Evolutionary conservation across 2,888 invertebrate genomes (phyloP).

Genomic region (Microctonus aethiopoides): DNA sequence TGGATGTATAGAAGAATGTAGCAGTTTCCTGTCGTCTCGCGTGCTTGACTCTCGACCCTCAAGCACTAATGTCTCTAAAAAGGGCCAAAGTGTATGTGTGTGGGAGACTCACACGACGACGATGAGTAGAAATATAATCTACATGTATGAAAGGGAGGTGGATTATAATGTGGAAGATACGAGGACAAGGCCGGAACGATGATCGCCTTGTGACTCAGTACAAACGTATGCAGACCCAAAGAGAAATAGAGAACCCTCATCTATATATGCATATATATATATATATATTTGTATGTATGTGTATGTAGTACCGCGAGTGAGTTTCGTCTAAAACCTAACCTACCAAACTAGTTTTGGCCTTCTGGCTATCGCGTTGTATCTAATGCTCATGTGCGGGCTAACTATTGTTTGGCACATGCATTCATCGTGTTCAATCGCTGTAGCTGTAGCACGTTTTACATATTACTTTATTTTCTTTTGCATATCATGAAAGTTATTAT

Average conservation of each 20-base stretch:
- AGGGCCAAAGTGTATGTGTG: conserved; percentile 19
- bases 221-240: conserved; percentile 30
- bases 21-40: conserved; percentile 53
- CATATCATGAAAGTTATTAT: too few species aligned
- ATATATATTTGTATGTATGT: too few species aligned
- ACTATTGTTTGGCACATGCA: conserved; percentile 19
- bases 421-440: conserved; percentile 16
- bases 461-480: not conserved
- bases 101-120: conserved; percentile 30
- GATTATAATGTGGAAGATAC: conserved; percentile 27
- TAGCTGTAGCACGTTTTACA: not conserved
- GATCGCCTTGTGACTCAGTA: conserved; percentile 37
- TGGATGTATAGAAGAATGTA: conserved; percentile 54
- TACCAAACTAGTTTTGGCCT: conserved; percentile 60
- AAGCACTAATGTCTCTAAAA: conserved; percentile 35
- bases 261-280: conserved; percentile 28
- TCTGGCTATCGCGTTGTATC: conserved; percentile 28
- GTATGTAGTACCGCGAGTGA: conserved; percentile 36
- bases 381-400: not conserved
- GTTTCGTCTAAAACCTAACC: conserved; percentile 52
- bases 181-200: conserved; percentile 30
- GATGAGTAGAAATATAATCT: not conserved
- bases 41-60: conserved; percentile 27
- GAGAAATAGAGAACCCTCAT: conserved; percentile 20
- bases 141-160: conserved; percentile 24